Evolutionary conservation across 2,797 vertebrate genomes (phyloP).

Genomic region (Coranthus polyacanthus): DNA sequence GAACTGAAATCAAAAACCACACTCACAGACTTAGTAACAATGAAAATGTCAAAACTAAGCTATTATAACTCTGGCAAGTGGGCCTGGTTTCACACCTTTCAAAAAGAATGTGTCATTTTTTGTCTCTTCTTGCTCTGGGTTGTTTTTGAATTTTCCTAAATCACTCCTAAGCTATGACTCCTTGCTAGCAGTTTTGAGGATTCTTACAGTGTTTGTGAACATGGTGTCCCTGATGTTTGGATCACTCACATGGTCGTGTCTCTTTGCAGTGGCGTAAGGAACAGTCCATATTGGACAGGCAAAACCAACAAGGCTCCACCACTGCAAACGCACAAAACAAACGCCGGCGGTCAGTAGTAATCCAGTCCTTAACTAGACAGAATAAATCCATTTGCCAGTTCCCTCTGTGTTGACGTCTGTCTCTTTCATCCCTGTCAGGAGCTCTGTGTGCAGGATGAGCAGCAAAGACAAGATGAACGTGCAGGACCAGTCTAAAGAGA

Average conservation of each 20-base stretch:
- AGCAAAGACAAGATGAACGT: slow-evolving; percentile 93
- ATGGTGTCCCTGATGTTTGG: background rate
- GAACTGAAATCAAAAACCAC: no score
- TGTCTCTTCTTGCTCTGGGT: no score
- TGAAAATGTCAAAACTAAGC: no score
- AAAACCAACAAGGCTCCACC: slow-evolving; percentile 78
- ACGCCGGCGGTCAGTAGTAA: slow-evolving; percentile 83
- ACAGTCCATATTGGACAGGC: slow-evolving; percentile 83
- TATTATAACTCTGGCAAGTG: no score
- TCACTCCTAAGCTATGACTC: no score
- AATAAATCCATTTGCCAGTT: background rate
- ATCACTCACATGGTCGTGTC: slow-evolving; percentile 16
- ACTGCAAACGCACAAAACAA: slow-evolving; percentile 80
- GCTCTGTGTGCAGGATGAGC: slow-evolving; percentile 93
- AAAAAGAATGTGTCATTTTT: no score
- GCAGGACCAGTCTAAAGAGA: slow-evolving; percentile 93
- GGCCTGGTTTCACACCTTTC: no score
- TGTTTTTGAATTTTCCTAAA: no score
- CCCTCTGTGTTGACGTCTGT: background rate
- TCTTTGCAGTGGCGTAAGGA: slow-evolving; percentile 87
- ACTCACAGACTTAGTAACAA: no score
- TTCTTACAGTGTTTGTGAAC: no score
- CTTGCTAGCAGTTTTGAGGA: no score
- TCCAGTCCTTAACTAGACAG: background rate
- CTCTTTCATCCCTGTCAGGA: slow-evolving; percentile 75